Base-by-base conservation (phyloP, 2,888 invertebrate species). In the Drosophila demipolita region DNA sequence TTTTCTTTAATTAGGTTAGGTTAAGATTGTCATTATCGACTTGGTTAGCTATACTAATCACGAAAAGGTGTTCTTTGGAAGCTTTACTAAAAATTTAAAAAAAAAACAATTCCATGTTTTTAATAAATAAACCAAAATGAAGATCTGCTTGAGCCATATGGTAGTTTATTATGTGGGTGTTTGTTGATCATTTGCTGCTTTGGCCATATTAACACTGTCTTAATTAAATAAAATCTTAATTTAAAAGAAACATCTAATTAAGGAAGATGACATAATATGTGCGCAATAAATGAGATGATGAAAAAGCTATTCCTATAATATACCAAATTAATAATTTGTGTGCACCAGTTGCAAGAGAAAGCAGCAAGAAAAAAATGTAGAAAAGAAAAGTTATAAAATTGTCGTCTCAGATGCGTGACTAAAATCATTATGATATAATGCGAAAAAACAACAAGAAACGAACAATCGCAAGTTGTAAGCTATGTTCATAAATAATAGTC, bases 371-470 rank as follows among this genome's bases (percentile, higher is more conserved):
- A 17, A 17, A 60, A 52, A 40, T 32, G 11, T 32, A 20, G 38
- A 50, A 73, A 68, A 59, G 49, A 29, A 66, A 61, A 35, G 53
- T 66, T 70, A 64, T 70, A 67, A 77, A 75, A 74, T 26, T 68
- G 71, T 70, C 74, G 71, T 66, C 38, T 49, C 54, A 57, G 68
- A 73, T 79, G 87, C 88, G 88, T 83, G 89, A 83, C 87, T 62
- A 29, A 81, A 78, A 78, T 68, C 61, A 79, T 87, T 89, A 75
- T 79, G 73, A 75, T 66, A 87, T 73, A 83, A 86, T 75, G 48
- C 38, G 49, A 58, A 70, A 29, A 20, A 72, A 35, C 36, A 42
- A 26, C 48, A 35, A 55, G 7, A 54, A 54, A n/a, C 38, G 29
- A 52, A 68, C 33, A 54, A 36, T 20, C 20, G 23, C 15, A 45